These are phyloP conservation scores for Pharmacophagus antenor DNA, from an alignment of 2,888 invertebrate genomes.

Conservation along the genomic window DNA sequence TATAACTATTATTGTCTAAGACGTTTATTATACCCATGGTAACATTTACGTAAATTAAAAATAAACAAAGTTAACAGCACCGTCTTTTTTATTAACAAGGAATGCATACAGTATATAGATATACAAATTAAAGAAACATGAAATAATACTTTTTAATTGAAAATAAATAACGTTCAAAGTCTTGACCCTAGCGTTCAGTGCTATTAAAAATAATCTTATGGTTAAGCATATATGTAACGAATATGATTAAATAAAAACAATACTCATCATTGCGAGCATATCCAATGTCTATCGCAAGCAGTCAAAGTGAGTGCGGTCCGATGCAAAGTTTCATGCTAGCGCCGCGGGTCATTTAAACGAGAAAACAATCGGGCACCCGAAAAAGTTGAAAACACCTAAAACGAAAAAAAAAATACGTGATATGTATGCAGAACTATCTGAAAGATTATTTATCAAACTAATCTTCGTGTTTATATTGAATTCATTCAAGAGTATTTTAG, in stretches of 20 bases:
- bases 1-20: conserved; percentile 27
- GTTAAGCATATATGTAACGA: conserved; percentile 37
- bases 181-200: background rate
- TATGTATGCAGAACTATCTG: conserved; percentile 55
- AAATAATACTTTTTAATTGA: conserved; percentile 16
- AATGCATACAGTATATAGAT: conserved; percentile 1
- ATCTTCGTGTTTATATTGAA: conserved; percentile 46
- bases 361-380: conserved; percentile 81
- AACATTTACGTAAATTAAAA: conserved; percentile 14
- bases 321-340: conserved; percentile 64
- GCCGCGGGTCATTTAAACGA: conserved; percentile 77
- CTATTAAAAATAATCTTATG: conserved; percentile 39
- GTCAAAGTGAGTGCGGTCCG: conserved; percentile 62
- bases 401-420: conserved; percentile 76
- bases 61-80: conserved; percentile 4
- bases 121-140: background rate
- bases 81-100: background rate
- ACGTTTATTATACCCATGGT: conserved; percentile 23
- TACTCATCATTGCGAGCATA: conserved; percentile 80
- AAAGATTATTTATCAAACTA: conserved; percentile 37
- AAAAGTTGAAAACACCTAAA: conserved; percentile 82
- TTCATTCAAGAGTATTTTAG: too few relatives aligned
- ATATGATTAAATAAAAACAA: conserved; percentile 70
- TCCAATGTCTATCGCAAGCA: conserved; percentile 72
- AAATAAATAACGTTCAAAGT: conserved; percentile 3